Percentiles rank a stretch among this genome's conserved stretches.
phyloP scores from a whole-genome alignment of 1,140 invertebrate genomes.

The Trichomalopsis sarcophagae region DNA sequence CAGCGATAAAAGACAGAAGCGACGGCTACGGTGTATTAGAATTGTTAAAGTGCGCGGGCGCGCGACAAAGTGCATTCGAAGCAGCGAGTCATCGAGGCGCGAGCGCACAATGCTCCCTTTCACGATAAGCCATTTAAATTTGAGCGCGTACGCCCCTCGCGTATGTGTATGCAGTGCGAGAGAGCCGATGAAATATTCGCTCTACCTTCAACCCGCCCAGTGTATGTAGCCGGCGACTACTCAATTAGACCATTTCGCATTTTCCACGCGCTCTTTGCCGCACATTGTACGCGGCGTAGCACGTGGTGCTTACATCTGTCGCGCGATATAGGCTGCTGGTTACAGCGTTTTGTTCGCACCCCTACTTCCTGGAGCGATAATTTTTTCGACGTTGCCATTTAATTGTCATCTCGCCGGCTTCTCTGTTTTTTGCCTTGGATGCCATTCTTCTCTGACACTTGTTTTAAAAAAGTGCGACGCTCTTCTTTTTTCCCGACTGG shows the following conservation, averaged over 20 bases:
- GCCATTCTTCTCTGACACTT: conserved; percentile 16
- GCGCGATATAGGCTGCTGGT: conserved; percentile 35
- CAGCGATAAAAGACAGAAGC: not conserved
- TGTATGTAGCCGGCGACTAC: conserved; percentile 51
- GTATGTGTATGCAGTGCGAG: conserved; percentile 1
- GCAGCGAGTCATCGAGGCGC: conserved; percentile 9
- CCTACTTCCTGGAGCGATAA: not conserved
- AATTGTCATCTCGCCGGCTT: conserved; percentile 32
- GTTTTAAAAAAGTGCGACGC: not conserved
- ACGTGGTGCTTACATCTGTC: conserved; percentile 66
- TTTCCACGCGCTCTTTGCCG: conserved; percentile 53
- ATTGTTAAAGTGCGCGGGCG: not conserved
- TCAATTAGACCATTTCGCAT: conserved; percentile 62
- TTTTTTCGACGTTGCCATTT: conserved; percentile 33
- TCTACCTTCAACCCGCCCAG: conserved; percentile 52
- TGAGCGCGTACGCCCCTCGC: not conserved
- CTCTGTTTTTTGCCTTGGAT: not conserved
- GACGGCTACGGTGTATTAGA: conserved; percentile 2
- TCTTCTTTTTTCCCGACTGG: not conserved
- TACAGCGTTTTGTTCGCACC: not conserved
- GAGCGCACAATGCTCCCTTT: conserved; percentile 37
- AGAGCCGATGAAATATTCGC: conserved; percentile 40
- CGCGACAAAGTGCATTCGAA: conserved; percentile 13
- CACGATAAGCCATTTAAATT: conserved; percentile 51
- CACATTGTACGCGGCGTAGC: conserved; percentile 52